Base-by-base conservation (phyloP, 30 jellyfish, hydroid and myxozoan genomes). In the Turritopsis rubra region DNA sequence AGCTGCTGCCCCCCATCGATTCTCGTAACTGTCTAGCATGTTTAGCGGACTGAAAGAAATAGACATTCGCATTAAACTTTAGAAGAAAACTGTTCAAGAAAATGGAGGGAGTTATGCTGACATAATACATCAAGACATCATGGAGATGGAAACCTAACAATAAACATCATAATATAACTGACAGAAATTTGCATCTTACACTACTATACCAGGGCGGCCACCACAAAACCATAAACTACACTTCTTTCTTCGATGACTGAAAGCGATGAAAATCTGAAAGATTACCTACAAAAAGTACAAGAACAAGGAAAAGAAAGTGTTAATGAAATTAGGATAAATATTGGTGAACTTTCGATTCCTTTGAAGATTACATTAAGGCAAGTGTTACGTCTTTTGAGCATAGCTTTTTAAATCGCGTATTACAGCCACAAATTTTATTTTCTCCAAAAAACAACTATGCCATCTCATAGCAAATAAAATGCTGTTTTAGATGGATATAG, bases 1-100 rank as follows among this genome's bases (percentile, higher is more conserved):
- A 52, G 82, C 31, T 0, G 95, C 95, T 68, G 75, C 22, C 16
- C 95, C 97, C 84, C 79, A 76, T 27, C 97, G 86, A 73, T 90
- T 90, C 75, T 90, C 97, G 66, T 79, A 90, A 54, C 94, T 79
- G 60, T 90, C 97, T 25, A 90, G 83, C 96, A 90, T 85, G 83
- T 90, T 90, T 72, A 90, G 28, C 0, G 97, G 97, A 28, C 97
- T 90, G 53, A 17, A 89, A 79, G 66, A 7, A 29, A 83, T n/a
- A n/a, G n/a, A n/a, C n/a, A n/a, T n/a, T n/a, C n/a, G n/a, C n/a
- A n/a, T n/a, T n/a, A n/a, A n/a, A n/a, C n/a, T n/a, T n/a, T n/a
- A n/a, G n/a, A n/a, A n/a, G n/a, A n/a, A n/a, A n/a, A n/a, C n/a
- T n/a, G n/a, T n/a, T n/a, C n/a, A n/a, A n/a, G n/a, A n/a, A n/a